Evolutionary conservation across 2,888 invertebrate genomes (phyloP).

Genomic region (Agrypnus murinus): DNA sequence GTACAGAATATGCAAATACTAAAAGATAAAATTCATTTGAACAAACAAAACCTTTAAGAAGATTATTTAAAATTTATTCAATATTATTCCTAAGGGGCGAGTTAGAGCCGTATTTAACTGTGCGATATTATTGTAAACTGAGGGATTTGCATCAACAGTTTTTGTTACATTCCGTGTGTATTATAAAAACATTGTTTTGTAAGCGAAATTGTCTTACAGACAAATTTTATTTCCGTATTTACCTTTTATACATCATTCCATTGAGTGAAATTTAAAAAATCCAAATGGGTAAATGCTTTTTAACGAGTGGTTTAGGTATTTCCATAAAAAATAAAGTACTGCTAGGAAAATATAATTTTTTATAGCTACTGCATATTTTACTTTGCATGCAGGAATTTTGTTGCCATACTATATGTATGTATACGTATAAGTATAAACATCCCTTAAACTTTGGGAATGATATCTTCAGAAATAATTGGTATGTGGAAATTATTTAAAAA

Average conservation of each 20-base stretch:
- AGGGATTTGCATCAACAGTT: constrained; percentile 26
- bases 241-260: neutral
- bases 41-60: constrained; percentile 31
- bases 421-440: too few relatives aligned
- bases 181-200: constrained; percentile 2
- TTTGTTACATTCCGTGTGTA: neutral
- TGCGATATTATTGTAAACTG: constrained; percentile 20
- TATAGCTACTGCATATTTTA: too few relatives aligned
- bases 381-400: too few relatives aligned
- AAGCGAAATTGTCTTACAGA: neutral
- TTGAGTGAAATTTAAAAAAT: neutral
- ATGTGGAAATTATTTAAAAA: too few relatives aligned
- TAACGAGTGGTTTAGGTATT: too few relatives aligned
- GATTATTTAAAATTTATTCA: constrained; percentile 31
- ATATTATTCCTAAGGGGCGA: constrained; percentile 22
- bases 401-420: too few relatives aligned
- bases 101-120: constrained; percentile 22
- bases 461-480: too few relatives aligned
- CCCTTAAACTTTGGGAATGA: too few relatives aligned
- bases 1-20: constrained; percentile 25
- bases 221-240: neutral
- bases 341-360: too few relatives aligned
- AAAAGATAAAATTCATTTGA: constrained; percentile 25
- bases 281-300: neutral
- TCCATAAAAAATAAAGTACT: too few relatives aligned